A percentile compares a stretch with the other conserved stretches of the same genome.
Conservation (phyloP, 2,113 vertebrate species). For the Gulo gulo region DNA sequence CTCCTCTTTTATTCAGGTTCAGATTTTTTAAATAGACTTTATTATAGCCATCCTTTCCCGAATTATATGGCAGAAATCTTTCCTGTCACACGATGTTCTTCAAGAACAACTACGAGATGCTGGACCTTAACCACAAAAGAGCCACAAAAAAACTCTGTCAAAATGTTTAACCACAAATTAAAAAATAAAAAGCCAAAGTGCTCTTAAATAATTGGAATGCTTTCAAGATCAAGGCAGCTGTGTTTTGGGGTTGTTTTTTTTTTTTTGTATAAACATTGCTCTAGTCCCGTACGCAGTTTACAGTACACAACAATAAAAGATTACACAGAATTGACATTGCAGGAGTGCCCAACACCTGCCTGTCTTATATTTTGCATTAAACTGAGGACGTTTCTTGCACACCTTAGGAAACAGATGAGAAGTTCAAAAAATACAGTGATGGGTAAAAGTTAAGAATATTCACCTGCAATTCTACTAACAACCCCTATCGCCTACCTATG, state of each 20-base stretch:
- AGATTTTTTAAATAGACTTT: background rate
- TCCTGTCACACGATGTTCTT: background rate
- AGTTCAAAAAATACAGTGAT: background rate
- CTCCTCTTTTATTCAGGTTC: background rate
- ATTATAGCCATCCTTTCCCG: background rate
- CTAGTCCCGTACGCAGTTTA: background rate
- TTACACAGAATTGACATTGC: conserved; percentile 46
- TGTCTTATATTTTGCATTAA: conserved; percentile 36
- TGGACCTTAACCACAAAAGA: background rate
- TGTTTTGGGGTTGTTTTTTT: background rate
- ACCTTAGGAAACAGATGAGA: background rate
- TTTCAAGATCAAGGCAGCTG: background rate
- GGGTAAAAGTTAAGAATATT: background rate
- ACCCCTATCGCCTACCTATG: background rate
- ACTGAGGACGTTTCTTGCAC: background rate
- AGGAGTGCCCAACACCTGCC: conserved; percentile 16
- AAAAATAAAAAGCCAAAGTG: background rate
- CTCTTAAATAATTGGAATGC: background rate
- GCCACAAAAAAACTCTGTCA: background rate
- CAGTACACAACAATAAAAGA: conserved; percentile 29
- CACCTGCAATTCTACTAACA: conserved; percentile 19
- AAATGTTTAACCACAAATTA: background rate
- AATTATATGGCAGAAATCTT: conserved; percentile 17
- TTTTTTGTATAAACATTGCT: background rate
- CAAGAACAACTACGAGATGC: background rate